Base-by-base conservation (phyloP, 2,797 vertebrate genomes). In the Enteromius afrohamiltoni region DNA sequence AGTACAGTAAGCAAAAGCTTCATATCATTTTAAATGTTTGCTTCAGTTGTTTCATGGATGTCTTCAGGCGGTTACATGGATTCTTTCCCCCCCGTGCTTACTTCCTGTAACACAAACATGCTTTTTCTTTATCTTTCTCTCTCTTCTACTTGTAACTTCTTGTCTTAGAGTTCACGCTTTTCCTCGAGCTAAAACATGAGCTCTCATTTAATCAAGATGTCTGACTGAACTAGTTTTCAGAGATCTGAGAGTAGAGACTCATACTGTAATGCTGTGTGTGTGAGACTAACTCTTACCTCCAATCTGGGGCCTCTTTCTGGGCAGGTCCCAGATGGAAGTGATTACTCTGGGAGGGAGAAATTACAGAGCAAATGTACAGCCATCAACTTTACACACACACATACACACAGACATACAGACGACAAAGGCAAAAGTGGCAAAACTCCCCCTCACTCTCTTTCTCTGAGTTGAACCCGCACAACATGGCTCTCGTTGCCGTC, bases 291-390 rank as follows among this genome's bases (percentile, higher is more conserved):
- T 89, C 89, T 92, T 90, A 93, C 92, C 92, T 94, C 90, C 87
- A 89, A 89, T 84, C 23, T 55, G 88, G 88, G 85, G 91, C 88
- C 91, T 87, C 86, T 87, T 85, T 90, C 84, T 86, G 89, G 87
- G 85, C 85, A 89, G 91, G 90, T 90, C 91, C 91, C 94, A 95
- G 91, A 94, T 95, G 94, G 94, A 94, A 94, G 93, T 83, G 88
- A 94, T 95, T 94, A 94, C 67, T 81, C 87, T 83, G 87, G 87
- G 92, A 91, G 91, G 81, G 90, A 83, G 91, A 94, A 95, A 94
- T 94, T 95, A 94, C 92, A 94, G 92, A 92, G 91, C 84, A 86
- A 91, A 92, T 90, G 88, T 89, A 89, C 88, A 91, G 89, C 87
- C 86, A 88, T 89, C 86, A 91, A 86, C 85, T 89, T 86, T 53